Evolutionary conservation across 2,888 invertebrate species (phyloP), one percentile per base, ranked within the genome.

Genomic region (Cotesia congregata): DNA sequence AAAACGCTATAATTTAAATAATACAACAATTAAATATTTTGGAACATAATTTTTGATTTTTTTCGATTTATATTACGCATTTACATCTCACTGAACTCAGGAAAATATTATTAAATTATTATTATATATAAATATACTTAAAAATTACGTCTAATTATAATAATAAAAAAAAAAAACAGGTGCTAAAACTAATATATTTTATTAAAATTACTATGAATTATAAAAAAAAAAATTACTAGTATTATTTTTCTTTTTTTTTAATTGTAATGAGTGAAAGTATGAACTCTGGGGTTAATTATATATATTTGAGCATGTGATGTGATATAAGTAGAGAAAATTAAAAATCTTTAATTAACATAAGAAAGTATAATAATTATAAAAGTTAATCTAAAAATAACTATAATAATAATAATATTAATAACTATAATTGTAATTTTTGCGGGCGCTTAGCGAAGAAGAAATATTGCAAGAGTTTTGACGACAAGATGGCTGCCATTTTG

Each of bases 31-130:
- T 41, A 74, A 71, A 59, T 50, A 50, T 50, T 50, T 74, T 60
- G 12, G 12, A 64, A 20, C 15, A 64, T 64, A 7, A 64, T 20
- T 20, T 50, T 50, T 50, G 7, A 50, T 50, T 7, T 50, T 7
- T 50, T 12, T 50, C 50, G 50, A 50, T 50, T 12, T 4, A 50
- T 70, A 70, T 38, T 30, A 70, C 15, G 70, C 12, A 30, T 70
- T 60, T 60, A 70, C 60, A 70, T 60, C 30, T 70, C 70, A 38
- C 59, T 20, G 12, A 38, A 70, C 70, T 70, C 70, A 70, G 70
- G 70, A 70, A 70, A 70, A 20, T n/a, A 38, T 39, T 39, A 67
- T 7, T 39, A 70, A 70, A 70, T 30, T n/a, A 38, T 39, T 39
- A 67, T 7, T 39, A 67, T 67, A 67, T 67, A 67, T 39, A 39